These are phyloP conservation scores for Mayetiola destructor DNA, from an alignment of 2,888 invertebrate genomes.

Conservation along the genomic window DNA sequence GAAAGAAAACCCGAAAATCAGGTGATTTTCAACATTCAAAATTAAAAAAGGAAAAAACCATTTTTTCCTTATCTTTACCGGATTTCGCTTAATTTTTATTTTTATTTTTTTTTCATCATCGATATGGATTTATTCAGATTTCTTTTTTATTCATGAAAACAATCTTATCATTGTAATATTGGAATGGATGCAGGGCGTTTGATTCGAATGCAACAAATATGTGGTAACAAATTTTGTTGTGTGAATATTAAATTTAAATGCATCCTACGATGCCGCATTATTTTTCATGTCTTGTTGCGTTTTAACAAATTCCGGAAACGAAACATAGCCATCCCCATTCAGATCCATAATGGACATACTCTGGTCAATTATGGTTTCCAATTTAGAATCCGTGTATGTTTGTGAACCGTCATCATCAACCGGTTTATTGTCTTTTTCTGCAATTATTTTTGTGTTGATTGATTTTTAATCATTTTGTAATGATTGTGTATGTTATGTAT, in stretches of 20 bases:
- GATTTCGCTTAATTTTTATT: too few species aligned
- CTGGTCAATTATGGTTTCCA: constrained; percentile 35
- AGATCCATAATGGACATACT: constrained; percentile 40
- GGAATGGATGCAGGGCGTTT: too few species aligned
- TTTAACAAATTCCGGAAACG: constrained; percentile 31
- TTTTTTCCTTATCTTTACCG: too few species aligned
- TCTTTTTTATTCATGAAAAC: neutral
- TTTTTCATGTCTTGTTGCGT: constrained; percentile 7
- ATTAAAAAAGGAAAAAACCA: too few species aligned
- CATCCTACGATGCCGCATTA: neutral
- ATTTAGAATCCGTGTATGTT: constrained; percentile 18
- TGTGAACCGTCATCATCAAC: neutral
- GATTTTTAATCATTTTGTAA: neutral
- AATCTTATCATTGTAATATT: too few species aligned
- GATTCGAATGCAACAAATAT: too few species aligned
- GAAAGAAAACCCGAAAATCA: too few species aligned
- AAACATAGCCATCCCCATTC: constrained; percentile 46
- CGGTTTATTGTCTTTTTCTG: constrained; percentile 6
- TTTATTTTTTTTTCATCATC: too few species aligned
- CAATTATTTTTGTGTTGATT: neutral
- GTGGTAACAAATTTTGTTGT: neutral
- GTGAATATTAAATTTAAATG: neutral
- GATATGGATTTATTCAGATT: too few species aligned
- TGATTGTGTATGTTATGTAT: neutral
- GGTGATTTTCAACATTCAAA: too few species aligned